A percentile compares a stretch with the other conserved stretches of the same genome.
These are phyloP conservation scores for Gymnarchus niloticus DNA, from an alignment of 2,113 vertebrate genomes.

Conservation along the genomic window DNA sequence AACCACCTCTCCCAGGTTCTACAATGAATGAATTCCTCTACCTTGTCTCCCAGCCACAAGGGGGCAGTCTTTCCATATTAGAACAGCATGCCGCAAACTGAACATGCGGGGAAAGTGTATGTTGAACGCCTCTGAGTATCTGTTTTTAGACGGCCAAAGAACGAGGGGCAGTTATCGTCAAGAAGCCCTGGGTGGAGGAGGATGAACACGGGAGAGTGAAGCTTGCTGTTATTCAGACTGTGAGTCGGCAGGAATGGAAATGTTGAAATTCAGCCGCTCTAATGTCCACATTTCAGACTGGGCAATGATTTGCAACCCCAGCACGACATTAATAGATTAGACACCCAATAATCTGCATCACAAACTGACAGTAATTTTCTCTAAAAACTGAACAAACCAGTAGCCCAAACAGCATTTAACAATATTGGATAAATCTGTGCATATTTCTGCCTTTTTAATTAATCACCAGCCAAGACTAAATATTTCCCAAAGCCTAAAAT, in stretches of 20 bases:
- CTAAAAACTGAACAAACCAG: not conserved
- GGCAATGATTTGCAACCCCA: not conserved
- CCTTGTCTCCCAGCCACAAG: slow-evolving; percentile 8
- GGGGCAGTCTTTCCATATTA: not conserved
- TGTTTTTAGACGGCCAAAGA: slow-evolving; percentile 60
- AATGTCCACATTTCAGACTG: not conserved
- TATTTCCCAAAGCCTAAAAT: not conserved
- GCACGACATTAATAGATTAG: not conserved
- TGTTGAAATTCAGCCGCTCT: not conserved
- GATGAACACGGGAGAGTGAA: slow-evolving; percentile 66
- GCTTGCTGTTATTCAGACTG: slow-evolving; percentile 69
- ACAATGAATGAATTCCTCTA: not conserved
- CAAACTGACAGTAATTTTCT: not conserved
- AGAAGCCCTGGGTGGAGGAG: slow-evolving; percentile 71
- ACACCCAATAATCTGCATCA: not conserved
- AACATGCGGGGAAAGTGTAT: not conserved
- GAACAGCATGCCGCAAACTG: not conserved
- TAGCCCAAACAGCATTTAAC: not conserved
- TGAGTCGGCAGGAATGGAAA: slow-evolving; percentile 31
- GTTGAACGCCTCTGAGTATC: slow-evolving; percentile 12
- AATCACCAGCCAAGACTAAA: not conserved
- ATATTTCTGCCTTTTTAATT: not conserved
- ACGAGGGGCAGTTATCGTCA: slow-evolving; percentile 61
- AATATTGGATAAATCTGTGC: not conserved
- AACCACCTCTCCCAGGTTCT: not conserved